Percentiles rank a stretch among this genome's conserved stretches.
Conservation (phyloP, 1,140 invertebrate genomes). For the Melitaea cinxia region DNA sequence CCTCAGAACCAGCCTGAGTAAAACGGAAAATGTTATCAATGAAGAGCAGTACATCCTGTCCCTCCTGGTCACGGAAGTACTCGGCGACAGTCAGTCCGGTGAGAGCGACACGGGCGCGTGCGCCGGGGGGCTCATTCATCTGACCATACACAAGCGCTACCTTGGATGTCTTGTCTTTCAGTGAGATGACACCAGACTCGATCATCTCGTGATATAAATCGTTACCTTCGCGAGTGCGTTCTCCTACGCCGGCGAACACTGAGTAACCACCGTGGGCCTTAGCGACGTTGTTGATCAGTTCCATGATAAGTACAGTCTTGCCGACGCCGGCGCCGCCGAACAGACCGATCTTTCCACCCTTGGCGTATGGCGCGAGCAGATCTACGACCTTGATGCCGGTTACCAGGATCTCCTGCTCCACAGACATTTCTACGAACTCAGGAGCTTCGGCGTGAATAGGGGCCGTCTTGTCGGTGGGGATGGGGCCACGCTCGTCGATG, state of each 20-base stretch:
- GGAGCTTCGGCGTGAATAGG: constrained; percentile 98
- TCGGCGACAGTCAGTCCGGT: constrained; percentile 97
- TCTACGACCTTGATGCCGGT: constrained; percentile 99
- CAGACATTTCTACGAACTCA: constrained; percentile 98
- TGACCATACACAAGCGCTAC: constrained; percentile 99
- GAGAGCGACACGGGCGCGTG: constrained; percentile 97
- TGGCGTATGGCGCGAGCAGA: constrained; percentile 96
- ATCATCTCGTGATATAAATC: constrained; percentile 99
- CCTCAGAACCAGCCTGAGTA: constrained; percentile 99
- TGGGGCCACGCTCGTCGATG: constrained; percentile 98
- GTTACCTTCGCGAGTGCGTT: constrained; percentile 99
- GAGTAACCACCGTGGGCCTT: constrained; percentile 99
- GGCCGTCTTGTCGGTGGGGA: constrained; percentile 93
- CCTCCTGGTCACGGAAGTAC: constrained; percentile 99
- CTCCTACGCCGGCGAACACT: constrained; percentile 99
- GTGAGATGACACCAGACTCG: constrained; percentile 97
- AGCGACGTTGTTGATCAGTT: constrained; percentile 99
- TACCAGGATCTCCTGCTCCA: constrained; percentile 98
- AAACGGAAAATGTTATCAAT: constrained; percentile 99
- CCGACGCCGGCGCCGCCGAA: constrained; percentile 99
- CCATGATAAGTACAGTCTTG: constrained; percentile 99
- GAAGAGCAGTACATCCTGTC: constrained; percentile 99
- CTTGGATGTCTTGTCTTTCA: constrained; percentile 93
- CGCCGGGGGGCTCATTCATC: constrained; percentile 99
- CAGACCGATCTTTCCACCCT: constrained; percentile 99